Evolutionary conservation across 2,113 vertebrate genomes (phyloP), one percentile per base, ranked within the genome.

Genomic region (Xiphorhynchus elegans): DNA sequence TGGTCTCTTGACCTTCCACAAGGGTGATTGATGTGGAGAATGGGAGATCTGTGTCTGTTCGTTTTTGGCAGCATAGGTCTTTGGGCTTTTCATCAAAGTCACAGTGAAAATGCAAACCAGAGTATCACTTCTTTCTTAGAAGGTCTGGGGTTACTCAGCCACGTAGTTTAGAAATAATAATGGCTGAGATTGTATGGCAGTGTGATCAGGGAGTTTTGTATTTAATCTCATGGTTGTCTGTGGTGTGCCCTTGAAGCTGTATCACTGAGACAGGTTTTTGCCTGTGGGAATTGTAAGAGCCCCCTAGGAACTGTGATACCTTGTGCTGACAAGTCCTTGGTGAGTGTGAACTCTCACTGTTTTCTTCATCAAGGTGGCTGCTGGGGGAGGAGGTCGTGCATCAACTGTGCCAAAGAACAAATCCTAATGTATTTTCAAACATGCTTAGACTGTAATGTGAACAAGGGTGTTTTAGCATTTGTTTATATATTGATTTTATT

Each of bases 271-370:
- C 35, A 83, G 59, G 82, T 84, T 86, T 84, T 80, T 87, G 68
- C 44, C 76, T 79, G 59, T 35, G 74, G 96, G 96, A 95, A 91
- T 67, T 94, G 91, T 87, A 74, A 86, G 74, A 58, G 46, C 24
- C 92, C 90, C 94, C 88, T 78, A 96, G 92, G 89, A 89, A 39
- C 60, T 42, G 29, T 24, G 52, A 92, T 93, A 73, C 67, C 62
- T 88, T 80, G 42, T 75, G 44, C 87, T 96, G 96, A 96, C 90
- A 96, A 94, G 60, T 97, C 74, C 76, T 97, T 88, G 77, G 72
- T 90, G 63, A 29, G 75, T 97, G 92, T 93, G 96, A 97, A 97
- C 90, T 96, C 97, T 97, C 95, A 84, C 91, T 63, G 25, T 60
- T 90, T 81, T 83, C 88, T 86, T 80, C 84, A 90, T 96, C 96